Conservation (phyloP, 2,113 vertebrate species). For the Prunella fulvescens region DNA sequence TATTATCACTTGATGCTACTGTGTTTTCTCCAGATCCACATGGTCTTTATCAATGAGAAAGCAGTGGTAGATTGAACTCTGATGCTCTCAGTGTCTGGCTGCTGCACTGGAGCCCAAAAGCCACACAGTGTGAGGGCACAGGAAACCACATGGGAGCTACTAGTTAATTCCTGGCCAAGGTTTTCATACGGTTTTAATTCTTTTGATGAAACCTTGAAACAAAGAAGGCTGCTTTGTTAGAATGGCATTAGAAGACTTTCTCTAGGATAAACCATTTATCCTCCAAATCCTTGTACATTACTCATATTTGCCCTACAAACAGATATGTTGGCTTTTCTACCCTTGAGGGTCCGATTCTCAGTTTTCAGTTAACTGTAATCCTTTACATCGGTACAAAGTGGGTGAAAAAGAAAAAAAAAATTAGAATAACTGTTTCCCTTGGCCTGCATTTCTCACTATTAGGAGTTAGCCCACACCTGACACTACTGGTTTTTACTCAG, state of each 20-base stretch:
- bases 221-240: background rate
- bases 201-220: background rate
- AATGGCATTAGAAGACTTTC: background rate
- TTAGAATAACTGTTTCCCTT: background rate
- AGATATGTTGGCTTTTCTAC: background rate
- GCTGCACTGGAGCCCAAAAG: background rate
- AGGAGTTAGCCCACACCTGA: background rate
- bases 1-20: background rate
- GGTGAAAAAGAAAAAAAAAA: background rate
- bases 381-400: background rate
- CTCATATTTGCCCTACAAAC: background rate
- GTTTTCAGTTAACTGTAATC: background rate
- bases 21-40: background rate
- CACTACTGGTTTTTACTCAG: background rate
- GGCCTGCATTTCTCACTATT: background rate
- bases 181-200: background rate
- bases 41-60: background rate
- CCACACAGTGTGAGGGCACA: background rate
- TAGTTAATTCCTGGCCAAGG: background rate
- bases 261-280: background rate
- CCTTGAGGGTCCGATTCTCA: background rate
- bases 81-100: background rate
- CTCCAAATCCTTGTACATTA: background rate
- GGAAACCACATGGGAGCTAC: background rate
- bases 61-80: fast-evolving